Conservation (phyloP, 2,888 invertebrate species). For the Odontocerum albicorne region DNA sequence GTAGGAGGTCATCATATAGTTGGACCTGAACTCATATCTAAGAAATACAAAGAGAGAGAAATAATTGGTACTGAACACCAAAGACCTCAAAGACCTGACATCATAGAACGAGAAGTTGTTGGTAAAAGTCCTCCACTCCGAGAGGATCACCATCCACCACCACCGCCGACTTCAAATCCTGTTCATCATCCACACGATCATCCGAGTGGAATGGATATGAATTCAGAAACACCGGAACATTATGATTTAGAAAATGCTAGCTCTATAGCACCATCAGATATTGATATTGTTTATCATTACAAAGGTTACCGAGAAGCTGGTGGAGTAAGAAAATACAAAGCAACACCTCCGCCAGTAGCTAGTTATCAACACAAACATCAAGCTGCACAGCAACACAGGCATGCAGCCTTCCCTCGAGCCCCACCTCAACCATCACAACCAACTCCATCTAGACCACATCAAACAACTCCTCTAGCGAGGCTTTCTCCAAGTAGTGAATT, state of each 20-base stretch:
- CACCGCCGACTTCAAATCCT: conserved; percentile 73
- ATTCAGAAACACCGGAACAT: conserved; percentile 84
- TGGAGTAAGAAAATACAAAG: conserved; percentile 84
- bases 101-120: conserved; percentile 87
- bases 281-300: conserved; percentile 95
- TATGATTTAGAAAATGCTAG: conserved; percentile 97
- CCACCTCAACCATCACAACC: conserved; percentile 71
- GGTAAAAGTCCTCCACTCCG: conserved; percentile 80
- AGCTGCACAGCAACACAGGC: conserved; percentile 71
- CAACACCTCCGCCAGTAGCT: conserved; percentile 78
- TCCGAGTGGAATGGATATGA: conserved; percentile 71
- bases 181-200: conserved; percentile 74
- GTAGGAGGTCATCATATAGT: conserved; percentile 77
- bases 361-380: conserved; percentile 79
- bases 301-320: conserved; percentile 88
- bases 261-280: conserved; percentile 96
- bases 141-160: conserved; percentile 77
- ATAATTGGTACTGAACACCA: conserved; percentile 71
- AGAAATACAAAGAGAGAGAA: conserved; percentile 87
- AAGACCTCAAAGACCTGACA: conserved; percentile 87
- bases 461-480: conserved; percentile 88
- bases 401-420: conserved; percentile 71
- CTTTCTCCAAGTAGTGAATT: conserved; percentile 91
- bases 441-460: conserved; percentile 71
- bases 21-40: conserved; percentile 83